A percentile compares a stretch with the other conserved stretches of the same genome.
phyloP scores from a whole-genome alignment of 2,113 vertebrate species.

The Donacobius atricapilla region DNA sequence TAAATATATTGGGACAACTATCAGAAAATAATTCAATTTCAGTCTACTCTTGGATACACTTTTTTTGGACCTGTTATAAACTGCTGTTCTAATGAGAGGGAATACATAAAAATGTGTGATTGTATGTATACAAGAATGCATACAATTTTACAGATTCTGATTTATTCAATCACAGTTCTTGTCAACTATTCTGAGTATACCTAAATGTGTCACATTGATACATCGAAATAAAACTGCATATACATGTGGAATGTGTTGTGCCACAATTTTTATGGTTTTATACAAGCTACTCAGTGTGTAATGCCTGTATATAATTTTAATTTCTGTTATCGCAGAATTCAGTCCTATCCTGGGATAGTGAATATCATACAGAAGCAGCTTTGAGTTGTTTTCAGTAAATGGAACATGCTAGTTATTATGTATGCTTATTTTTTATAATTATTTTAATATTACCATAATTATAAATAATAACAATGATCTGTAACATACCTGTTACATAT shows the following conservation, averaged over 20 bases:
- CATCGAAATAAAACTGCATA: neutral
- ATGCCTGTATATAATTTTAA: neutral
- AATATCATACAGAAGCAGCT: neutral
- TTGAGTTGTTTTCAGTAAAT: neutral
- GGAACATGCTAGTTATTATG: neutral
- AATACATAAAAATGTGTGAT: neutral
- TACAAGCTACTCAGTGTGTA: neutral
- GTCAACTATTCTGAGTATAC: neutral
- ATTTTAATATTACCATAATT: neutral
- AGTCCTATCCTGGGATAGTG: neutral
- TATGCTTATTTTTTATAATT: neutral
- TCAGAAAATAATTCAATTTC: constrained; percentile 46
- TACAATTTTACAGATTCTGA: neutral
- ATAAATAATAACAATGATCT: neutral
- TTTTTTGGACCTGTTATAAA: constrained; percentile 36
- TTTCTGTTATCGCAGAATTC: neutral
- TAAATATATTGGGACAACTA: neutral
- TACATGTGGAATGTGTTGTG: neutral
- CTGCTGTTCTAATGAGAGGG: constrained; percentile 27
- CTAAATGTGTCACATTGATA: neutral
- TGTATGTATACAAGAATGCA: neutral
- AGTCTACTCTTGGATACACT: constrained; percentile 38
- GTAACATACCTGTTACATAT: neutral
- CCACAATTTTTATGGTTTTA: neutral
- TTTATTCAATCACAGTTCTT: constrained; percentile 26